Percentiles rank a stretch among this genome's conserved stretches.
Conservation (phyloP, 2,888 invertebrate genomes). For the Gisinianus flammeolus region DNA sequence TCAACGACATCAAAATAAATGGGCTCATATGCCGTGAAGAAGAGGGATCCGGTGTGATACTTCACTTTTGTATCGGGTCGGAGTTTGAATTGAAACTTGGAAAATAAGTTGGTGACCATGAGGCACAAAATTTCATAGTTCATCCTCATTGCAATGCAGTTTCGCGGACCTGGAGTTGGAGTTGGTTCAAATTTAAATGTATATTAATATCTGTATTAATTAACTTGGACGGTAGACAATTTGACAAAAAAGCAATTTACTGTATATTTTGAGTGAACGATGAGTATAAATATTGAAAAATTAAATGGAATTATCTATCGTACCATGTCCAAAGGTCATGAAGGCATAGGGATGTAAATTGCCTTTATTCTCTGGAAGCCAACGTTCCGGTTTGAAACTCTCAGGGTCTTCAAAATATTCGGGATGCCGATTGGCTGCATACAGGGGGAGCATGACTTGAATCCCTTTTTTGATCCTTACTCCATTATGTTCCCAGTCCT, state of each 20-base stretch:
- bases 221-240: too few species aligned
- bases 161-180: too few species aligned
- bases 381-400: constrained; percentile 51
- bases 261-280: too few species aligned
- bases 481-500: constrained; percentile 39
- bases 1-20: background rate
- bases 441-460: constrained; percentile 43
- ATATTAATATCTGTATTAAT: too few species aligned
- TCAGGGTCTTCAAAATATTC: constrained; percentile 50
- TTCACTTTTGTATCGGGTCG: background rate
- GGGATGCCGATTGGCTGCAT: constrained; percentile 50
- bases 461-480: constrained; percentile 51
- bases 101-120: background rate
- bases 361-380: constrained; percentile 49
- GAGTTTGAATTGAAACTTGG: background rate
- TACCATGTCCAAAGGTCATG: constrained; percentile 41
- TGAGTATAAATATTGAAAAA: too few species aligned
- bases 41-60: background rate
- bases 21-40: background rate
- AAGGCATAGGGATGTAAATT: constrained; percentile 45
- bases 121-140: background rate
- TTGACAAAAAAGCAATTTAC: too few species aligned
- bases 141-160: background rate
- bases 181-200: too few species aligned
- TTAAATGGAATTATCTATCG: too few species aligned